These are phyloP conservation scores for Empis livida DNA, from an alignment of 2,888 invertebrate species.

Conservation along the genomic window DNA sequence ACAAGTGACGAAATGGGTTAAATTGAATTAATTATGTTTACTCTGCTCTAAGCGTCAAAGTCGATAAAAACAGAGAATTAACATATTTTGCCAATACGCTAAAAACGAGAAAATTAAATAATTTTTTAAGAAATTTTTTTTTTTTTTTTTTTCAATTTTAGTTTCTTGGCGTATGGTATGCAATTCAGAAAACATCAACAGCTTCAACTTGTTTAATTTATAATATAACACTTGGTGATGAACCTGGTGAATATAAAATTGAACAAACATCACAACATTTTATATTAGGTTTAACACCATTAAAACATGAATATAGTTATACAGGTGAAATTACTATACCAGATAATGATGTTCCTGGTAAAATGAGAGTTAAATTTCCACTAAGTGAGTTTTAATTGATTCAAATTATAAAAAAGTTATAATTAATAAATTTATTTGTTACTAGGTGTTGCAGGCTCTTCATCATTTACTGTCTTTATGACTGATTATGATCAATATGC, in stretches of 20 bases:
- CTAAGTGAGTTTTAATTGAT: constrained; percentile 48
- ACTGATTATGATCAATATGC: constrained; percentile 66
- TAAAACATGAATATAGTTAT: constrained; percentile 69
- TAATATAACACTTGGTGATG: constrained; percentile 57
- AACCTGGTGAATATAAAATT: constrained; percentile 54
- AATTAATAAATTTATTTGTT: too few relatives aligned
- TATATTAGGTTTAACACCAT: constrained; percentile 48
- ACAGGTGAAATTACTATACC: constrained; percentile 55
- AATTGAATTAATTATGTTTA: too few relatives aligned
- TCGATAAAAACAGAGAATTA: too few relatives aligned
- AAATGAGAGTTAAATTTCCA: constrained; percentile 66
- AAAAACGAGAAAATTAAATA: too few relatives aligned
- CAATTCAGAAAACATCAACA: constrained; percentile 69
- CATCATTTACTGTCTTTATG: constrained; percentile 57
- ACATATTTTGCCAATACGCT: too few relatives aligned
- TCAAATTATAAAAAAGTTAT: too few relatives aligned
- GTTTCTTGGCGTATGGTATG: constrained; percentile 72
- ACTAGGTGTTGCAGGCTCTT: constrained; percentile 58
- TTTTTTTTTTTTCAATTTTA: constrained; percentile 27
- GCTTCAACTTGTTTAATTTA: constrained; percentile 67
- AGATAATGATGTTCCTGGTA: constrained; percentile 49
- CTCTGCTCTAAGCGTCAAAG: too few relatives aligned
- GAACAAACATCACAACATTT: constrained; percentile 63
- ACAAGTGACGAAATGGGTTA: too few relatives aligned
- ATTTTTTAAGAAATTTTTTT: too few relatives aligned